Evolutionary conservation across 2,888 invertebrate genomes (phyloP).

Genomic region (Girardia tigrina): DNA sequence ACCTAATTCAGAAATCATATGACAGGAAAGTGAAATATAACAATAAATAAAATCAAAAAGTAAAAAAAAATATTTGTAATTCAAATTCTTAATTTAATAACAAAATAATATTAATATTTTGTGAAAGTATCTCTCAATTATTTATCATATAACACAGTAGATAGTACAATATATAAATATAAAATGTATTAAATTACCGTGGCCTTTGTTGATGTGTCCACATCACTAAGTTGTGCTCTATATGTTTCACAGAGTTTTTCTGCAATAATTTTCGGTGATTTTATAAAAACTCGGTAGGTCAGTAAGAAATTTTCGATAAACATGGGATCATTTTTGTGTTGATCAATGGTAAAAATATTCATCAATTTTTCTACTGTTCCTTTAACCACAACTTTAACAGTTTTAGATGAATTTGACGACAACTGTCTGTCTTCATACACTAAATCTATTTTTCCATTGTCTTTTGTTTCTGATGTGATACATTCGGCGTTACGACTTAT

Average conservation of each 20-base stretch:
- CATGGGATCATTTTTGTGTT: constrained; percentile 61
- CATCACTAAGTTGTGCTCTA: neutral
- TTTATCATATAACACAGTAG: no score
- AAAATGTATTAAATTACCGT: no score
- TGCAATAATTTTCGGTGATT: constrained; percentile 56
- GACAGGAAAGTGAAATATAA: no score
- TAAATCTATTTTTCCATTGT: constrained; percentile 4
- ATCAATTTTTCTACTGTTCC: constrained; percentile 28
- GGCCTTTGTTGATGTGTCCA: neutral
- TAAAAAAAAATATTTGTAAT: no score
- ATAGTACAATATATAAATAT: no score
- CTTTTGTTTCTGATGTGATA: neutral
- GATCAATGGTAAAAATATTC: neutral
- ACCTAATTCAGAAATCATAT: no score
- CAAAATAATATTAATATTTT: no score
- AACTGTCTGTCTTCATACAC: constrained; percentile 20
- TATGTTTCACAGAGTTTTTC: neutral
- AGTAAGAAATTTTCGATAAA: constrained; percentile 94
- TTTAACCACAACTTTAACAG: neutral
- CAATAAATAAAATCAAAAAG: no score
- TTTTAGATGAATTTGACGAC: neutral
- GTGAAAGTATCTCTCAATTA: no score
- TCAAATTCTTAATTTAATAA: no score
- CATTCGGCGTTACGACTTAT: constrained; percentile 39
- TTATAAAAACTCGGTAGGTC: constrained; percentile 85